These are phyloP conservation scores for Henricia sp. DNA, from an alignment of 53 echinoderm and acorn worm genomes.

Conservation along the genomic window DNA sequence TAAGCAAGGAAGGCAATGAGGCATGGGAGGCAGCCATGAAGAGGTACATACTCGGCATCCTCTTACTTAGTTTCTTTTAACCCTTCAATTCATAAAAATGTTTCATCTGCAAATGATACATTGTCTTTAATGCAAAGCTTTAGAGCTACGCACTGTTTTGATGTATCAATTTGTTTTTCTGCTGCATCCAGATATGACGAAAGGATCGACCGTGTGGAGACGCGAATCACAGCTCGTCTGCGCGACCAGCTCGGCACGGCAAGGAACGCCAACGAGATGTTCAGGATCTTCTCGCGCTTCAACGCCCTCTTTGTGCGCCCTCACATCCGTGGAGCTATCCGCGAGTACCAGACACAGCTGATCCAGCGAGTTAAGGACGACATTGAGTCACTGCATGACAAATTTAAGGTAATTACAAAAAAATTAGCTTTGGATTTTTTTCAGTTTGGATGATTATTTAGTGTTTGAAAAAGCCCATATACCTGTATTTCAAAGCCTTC, in stretches of 20 bases:
- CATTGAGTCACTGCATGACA: constrained; percentile 97
- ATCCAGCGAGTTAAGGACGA: constrained; percentile 99
- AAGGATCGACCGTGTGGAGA: constrained; percentile 96
- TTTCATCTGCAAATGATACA: no score
- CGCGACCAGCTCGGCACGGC: constrained; percentile 99
- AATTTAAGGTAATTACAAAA: constrained; percentile 85
- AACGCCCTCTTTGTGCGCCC: constrained; percentile 99
- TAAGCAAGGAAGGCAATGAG: constrained; percentile 94
- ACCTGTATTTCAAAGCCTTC: background rate
- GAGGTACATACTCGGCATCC: constrained; percentile 68
- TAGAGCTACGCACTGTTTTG: background rate
- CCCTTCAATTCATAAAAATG: no score
- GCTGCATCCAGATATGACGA: constrained; percentile 91
- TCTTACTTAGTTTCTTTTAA: background rate
- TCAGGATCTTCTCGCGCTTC: constrained; percentile 99
- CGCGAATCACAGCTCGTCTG: constrained; percentile 98
- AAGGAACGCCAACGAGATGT: constrained; percentile 99
- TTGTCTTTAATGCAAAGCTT: no score
- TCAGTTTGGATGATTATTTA: background rate
- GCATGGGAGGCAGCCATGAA: constrained; percentile 99
- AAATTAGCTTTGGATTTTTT: no score
- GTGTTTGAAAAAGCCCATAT: background rate
- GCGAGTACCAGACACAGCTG: constrained; percentile 98
- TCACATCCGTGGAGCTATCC: constrained; percentile 97
- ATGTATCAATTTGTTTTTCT: background rate